phyloP scores from a whole-genome alignment of 2,888 invertebrate genomes.

The Catocala sponsa region DNA sequence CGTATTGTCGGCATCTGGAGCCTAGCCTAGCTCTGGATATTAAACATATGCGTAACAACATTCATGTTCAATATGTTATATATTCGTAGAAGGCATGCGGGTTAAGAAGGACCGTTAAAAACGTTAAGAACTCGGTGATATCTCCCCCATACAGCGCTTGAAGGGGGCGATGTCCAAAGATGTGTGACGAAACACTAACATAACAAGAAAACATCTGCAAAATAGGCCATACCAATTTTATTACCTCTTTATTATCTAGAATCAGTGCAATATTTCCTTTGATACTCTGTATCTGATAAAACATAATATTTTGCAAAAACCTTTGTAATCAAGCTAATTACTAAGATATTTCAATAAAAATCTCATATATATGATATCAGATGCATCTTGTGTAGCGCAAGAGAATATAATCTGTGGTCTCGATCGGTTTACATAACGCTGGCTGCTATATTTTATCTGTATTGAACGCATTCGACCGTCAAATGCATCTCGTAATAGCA shows the following conservation, averaged over 20 bases:
- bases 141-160: conserved; percentile 20
- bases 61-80: no score
- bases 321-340: conserved; percentile 41
- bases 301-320: conserved; percentile 40
- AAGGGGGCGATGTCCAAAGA: conserved; percentile 22
- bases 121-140: conserved; percentile 11
- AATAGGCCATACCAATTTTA: neutral
- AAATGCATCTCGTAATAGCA: conserved; percentile 50
- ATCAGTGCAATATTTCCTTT: neutral
- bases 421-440: conserved; percentile 46
- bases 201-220: conserved; percentile 26
- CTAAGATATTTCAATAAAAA: conserved; percentile 42
- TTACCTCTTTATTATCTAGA: neutral
- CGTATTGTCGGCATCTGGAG: no score
- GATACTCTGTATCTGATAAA: conserved; percentile 23
- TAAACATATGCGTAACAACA: no score
- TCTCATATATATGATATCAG: conserved; percentile 46
- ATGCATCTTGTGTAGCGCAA: conserved; percentile 45
- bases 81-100: neutral
- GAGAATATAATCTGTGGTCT: conserved; percentile 38
- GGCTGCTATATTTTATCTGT: conserved; percentile 33
- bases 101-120: conserved; percentile 12
- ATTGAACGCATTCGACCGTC: conserved; percentile 50
- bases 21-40: no score
- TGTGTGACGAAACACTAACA: conserved; percentile 17